Conservation (phyloP, 1,140 invertebrate species). For the Orius laevigatus region DNA sequence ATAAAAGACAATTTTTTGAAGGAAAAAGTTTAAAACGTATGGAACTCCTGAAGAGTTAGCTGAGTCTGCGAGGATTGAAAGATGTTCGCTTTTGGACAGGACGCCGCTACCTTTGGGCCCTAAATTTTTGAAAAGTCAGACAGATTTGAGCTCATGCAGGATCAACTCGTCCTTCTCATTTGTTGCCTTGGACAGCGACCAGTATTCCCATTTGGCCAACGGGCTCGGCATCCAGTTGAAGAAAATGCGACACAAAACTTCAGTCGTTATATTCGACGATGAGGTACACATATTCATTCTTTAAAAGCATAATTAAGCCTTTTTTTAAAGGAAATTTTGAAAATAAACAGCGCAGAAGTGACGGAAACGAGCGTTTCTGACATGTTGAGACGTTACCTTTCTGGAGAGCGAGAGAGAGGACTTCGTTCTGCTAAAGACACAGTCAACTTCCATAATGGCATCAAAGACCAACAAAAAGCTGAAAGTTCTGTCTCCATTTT, state of each 20-base stretch:
- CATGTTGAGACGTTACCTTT: slow-evolving; percentile 20
- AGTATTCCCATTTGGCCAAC: slow-evolving; percentile 53
- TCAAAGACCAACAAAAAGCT: background rate
- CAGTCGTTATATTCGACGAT: slow-evolving; percentile 52
- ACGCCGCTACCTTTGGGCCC: background rate
- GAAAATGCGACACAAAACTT: slow-evolving; percentile 41
- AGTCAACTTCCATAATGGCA: background rate
- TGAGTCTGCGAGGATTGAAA: background rate
- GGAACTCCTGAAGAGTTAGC: background rate
- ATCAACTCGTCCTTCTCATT: slow-evolving; percentile 50
- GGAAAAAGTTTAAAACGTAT: background rate
- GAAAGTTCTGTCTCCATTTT: background rate
- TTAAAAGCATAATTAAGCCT: background rate
- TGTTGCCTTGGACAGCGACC: slow-evolving; percentile 49
- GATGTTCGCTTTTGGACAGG: background rate
- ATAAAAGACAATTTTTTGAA: slow-evolving; percentile 5
- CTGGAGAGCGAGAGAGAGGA: slow-evolving; percentile 21
- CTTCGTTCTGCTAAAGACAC: slow-evolving; percentile 12
- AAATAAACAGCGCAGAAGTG: background rate
- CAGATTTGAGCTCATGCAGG: slow-evolving; percentile 29
- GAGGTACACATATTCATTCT: slow-evolving; percentile 31
- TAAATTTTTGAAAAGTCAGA: slow-evolving; percentile 19
- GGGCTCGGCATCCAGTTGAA: slow-evolving; percentile 49
- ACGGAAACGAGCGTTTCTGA: background rate
- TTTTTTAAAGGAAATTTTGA: slow-evolving; percentile 1